Evolutionary conservation across 2,797 vertebrate species (phyloP), one percentile per base, ranked within the genome.

Genomic region (Clangula hyemalis): DNA sequence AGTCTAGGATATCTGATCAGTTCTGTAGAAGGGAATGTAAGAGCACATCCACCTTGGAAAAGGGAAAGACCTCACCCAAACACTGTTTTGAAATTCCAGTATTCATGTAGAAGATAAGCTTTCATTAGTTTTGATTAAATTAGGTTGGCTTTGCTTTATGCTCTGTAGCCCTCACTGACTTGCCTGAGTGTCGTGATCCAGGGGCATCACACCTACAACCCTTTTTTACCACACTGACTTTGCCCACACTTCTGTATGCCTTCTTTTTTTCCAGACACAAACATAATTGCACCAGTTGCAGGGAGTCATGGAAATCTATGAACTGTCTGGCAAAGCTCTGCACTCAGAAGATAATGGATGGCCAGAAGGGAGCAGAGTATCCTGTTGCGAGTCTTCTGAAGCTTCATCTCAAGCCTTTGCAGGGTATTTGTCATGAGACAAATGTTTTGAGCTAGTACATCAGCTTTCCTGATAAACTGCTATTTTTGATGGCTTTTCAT

Each of bases 1-100:
- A 32, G 28, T 57, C 18, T 45, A 20, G 1, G 1, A 13, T 25
- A 17, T 2, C 30, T 38, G 41, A 30, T 69, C 1, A 64, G 0
- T 57, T 62, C 6, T 51, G 58, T 41, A 45, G 38, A 30, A 80
- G 30, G 32, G 65, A 65, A 41, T 41, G 17, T 43, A 36, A 57
- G 39, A 69, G 27, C 43, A 34, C 27, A 47, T n/a, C 41, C 43
- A 4, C 25, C 13, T 10, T 66, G 41, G 39, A 45, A 56, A n/a
- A 34, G 62, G 15, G 12, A n/a, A 74, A 36, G 24, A 5, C 49
- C 25, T 74, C 73, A 38, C 49, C 53, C 68, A 32, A 53, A 7
- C n/a, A 14, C 45, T 47, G 4, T 58, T 56, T 87, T 87, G 30
- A 41, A 15, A 36, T 51, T 74, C 15, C 17, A 43, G 3, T 64